A percentile compares a stretch with the other conserved stretches of the same genome.
Evolutionary conservation across 2,888 invertebrate species (phyloP).

Genomic region (Chloromyia formosa): DNA sequence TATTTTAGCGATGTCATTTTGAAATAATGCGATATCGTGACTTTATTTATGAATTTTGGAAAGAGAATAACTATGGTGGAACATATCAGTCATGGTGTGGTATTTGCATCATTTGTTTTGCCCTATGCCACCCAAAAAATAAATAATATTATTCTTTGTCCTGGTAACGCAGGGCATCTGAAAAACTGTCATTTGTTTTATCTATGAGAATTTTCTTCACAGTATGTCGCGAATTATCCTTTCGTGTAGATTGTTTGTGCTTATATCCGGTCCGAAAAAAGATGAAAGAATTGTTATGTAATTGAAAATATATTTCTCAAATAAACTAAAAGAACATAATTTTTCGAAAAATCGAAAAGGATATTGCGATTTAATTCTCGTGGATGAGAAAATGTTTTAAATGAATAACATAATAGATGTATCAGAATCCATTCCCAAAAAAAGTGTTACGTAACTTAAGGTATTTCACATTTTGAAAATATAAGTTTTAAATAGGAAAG

Average conservation of each 20-base stretch:
- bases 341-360: background rate
- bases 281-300: conserved; percentile 33
- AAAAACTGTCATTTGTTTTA: conserved; percentile 34
- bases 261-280: background rate
- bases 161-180: conserved; percentile 26
- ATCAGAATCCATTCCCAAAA: too few species aligned
- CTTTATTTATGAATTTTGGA: conserved; percentile 36
- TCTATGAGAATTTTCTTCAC: conserved; percentile 12
- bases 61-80: background rate
- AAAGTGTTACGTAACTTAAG: too few species aligned
- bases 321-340: background rate
- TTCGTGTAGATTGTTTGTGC: background rate
- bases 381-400: too few species aligned
- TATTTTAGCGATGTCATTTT: conserved; percentile 34
- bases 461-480: too few species aligned
- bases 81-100: conserved; percentile 16
- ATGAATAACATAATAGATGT: too few species aligned
- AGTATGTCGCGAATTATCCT: conserved; percentile 23
- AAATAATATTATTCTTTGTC: conserved; percentile 34
- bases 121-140: conserved; percentile 36
- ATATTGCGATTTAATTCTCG: too few species aligned
- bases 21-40: conserved; percentile 29
- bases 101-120: background rate
- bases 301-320: conserved; percentile 9
- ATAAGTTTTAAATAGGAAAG: too few species aligned